Percentiles rank a stretch among this genome's conserved stretches.
These are phyloP conservation scores for Acanthurus lineatus DNA, from an alignment of 2,797 vertebrate genomes.

Conservation along the genomic window DNA sequence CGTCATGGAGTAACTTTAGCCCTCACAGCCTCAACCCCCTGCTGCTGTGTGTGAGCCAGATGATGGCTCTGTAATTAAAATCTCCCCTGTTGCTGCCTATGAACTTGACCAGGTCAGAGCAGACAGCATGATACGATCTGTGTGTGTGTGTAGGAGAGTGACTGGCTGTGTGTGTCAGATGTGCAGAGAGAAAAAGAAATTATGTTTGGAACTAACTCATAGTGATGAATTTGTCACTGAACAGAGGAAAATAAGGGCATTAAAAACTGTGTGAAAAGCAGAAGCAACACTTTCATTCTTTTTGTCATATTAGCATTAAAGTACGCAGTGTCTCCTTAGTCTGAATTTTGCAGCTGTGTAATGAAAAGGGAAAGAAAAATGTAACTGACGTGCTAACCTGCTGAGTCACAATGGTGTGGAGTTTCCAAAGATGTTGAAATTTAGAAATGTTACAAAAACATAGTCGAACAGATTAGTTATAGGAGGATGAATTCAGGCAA, in stretches of 20 bases:
- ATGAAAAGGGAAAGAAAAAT: background rate
- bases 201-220: background rate
- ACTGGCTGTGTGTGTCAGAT: background rate
- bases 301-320: background rate
- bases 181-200: background rate
- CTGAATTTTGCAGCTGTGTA: background rate
- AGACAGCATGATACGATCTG: conserved; percentile 6
- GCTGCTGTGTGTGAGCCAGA: conserved; percentile 27
- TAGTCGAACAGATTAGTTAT: background rate
- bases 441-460: background rate
- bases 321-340: background rate
- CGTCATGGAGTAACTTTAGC: conserved; percentile 27
- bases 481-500: background rate
- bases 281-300: background rate
- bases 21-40: conserved; percentile 28
- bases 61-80: conserved; percentile 58
- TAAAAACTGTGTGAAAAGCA: background rate
- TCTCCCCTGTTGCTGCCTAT: conserved; percentile 15
- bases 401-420: background rate
- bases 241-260: background rate
- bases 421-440: background rate
- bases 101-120: conserved; percentile 31
- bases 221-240: background rate
- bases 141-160: background rate
- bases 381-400: background rate